Evolutionary conservation across 2,888 invertebrate genomes (phyloP).

Genomic region (Morpho deidamia): DNA sequence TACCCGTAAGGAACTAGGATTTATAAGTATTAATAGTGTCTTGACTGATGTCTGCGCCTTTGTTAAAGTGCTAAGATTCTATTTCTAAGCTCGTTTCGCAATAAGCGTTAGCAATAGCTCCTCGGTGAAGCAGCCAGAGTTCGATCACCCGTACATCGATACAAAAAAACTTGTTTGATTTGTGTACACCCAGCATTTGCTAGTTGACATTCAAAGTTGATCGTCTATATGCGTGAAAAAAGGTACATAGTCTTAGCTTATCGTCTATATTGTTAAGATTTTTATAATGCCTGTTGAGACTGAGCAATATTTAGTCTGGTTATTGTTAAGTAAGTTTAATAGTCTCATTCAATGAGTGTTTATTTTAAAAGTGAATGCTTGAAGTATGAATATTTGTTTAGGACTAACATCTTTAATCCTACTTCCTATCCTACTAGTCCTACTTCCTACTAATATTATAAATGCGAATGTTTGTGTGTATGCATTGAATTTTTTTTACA

Average conservation of each 20-base stretch:
- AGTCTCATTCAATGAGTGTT: no score
- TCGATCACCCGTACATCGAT: conserved; percentile 32
- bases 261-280: neutral
- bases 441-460: no score
- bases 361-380: no score
- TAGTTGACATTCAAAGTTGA: conserved; percentile 25
- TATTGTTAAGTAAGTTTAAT: no score
- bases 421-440: no score
- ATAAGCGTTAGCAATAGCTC: conserved; percentile 26
- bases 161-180: conserved; percentile 34
- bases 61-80: conserved; percentile 24
- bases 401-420: no score
- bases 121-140: conserved; percentile 27
- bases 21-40: neutral
- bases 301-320: neutral
- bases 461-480: no score
- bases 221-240: conserved; percentile 12
- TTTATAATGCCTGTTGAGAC: neutral
- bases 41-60: conserved; percentile 26
- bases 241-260: conserved; percentile 8
- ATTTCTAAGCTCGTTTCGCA: conserved; percentile 27
- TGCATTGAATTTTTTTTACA: no score
- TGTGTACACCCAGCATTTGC: conserved; percentile 27
- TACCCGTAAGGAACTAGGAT: no score
- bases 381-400: no score